Percentiles rank a stretch among this genome's conserved stretches.
phyloP scores from a whole-genome alignment of 2,113 vertebrate genomes.

The Scomber colias region DNA sequence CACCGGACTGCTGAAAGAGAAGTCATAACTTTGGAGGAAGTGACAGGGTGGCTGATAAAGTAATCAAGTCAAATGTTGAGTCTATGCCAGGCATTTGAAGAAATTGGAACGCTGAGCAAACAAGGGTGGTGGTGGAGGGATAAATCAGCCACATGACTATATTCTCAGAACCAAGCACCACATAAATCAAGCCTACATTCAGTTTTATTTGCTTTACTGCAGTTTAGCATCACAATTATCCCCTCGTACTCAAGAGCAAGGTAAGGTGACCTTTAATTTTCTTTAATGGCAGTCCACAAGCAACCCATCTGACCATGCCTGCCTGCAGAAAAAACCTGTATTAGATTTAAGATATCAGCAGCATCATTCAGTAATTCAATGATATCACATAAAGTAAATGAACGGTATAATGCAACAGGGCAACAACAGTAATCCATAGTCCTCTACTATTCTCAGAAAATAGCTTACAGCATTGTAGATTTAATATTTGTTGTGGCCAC shows the following conservation, averaged over 20 bases:
- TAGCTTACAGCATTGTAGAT: constrained; percentile 1
- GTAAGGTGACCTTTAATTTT: constrained; percentile 42
- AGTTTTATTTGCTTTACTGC: constrained; percentile 52
- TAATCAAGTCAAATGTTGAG: constrained; percentile 67
- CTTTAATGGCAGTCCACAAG: constrained; percentile 15
- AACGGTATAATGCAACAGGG: constrained; percentile 9
- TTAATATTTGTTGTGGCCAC: constrained; percentile 20
- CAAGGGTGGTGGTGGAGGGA: constrained; percentile 49
- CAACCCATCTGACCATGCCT: constrained; percentile 16
- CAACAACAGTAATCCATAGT: constrained; percentile 8
- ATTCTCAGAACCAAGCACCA: constrained; percentile 33
- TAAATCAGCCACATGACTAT: constrained; percentile 58
- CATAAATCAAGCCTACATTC: constrained; percentile 58
- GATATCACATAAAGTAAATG: neutral
- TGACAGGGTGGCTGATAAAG: constrained; percentile 60
- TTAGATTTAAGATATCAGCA: neutral
- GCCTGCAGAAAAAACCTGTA: neutral
- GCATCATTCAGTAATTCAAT: neutral
- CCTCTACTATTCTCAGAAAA: constrained; percentile 13
- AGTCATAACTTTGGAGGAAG: constrained; percentile 39
- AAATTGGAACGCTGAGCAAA: constrained; percentile 64
- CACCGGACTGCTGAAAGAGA: constrained; percentile 44
- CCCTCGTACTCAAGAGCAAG: constrained; percentile 21
- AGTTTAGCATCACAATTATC: constrained; percentile 48
- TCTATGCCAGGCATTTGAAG: constrained; percentile 59